These are phyloP conservation scores for Malurus splendens DNA, from an alignment of 2,797 vertebrate genomes.

Conservation along the genomic window DNA sequence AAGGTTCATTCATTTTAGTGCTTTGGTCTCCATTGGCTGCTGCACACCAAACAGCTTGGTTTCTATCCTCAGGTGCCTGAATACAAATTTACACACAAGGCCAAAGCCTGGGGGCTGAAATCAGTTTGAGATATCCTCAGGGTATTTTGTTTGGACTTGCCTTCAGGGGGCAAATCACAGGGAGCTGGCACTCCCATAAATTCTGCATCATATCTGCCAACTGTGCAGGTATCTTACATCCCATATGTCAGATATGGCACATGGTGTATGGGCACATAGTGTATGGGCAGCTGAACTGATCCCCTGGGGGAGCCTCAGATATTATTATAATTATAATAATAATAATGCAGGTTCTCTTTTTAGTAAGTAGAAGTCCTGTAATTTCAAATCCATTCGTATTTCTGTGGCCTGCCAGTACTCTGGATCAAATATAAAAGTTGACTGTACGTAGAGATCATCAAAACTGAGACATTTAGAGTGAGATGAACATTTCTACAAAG, in stretches of 20 bases:
- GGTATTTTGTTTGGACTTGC: not conserved
- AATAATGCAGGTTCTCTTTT: not conserved
- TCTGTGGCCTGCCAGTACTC: not conserved
- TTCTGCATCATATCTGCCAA: not conserved
- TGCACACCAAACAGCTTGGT: rapidly evolving
- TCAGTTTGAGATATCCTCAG: not conserved
- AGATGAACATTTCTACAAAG: not conserved
- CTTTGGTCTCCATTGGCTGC: not conserved
- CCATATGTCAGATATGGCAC: not conserved
- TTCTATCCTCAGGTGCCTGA: not conserved
- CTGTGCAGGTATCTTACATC: not conserved
- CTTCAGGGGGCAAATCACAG: not conserved
- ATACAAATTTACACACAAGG: not conserved
- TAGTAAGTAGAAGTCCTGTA: not conserved
- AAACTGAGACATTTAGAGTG: not conserved
- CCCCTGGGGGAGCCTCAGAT: not conserved
- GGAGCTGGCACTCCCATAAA: not conserved
- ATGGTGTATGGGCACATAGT: not conserved
- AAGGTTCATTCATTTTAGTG: not conserved
- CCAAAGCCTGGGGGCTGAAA: not conserved
- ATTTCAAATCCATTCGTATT: not conserved
- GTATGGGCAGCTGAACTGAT: not conserved
- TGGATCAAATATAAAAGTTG: not conserved
- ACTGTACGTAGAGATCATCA: not conserved
- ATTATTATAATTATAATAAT: not conserved